Evolutionary conservation across 2,113 vertebrate genomes (phyloP), one percentile per base, ranked within the genome.

Genomic region (Urocynchramus pylzowi): DNA sequence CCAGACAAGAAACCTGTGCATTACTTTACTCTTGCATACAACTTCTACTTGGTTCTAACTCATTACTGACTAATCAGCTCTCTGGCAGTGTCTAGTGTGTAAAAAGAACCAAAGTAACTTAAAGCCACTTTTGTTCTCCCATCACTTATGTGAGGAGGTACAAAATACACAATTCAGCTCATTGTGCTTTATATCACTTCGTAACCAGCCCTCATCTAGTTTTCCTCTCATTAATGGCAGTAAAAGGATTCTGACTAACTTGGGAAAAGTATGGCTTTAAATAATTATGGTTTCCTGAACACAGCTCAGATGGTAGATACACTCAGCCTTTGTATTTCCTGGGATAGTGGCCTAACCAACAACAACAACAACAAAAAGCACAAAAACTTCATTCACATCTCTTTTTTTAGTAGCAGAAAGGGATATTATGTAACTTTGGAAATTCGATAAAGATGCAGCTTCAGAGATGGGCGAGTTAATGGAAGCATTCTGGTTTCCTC

Each of bases 361-460:
- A 87, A 88, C 12, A 56, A 88, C 12, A 56, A 84, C 20, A 31
- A 35, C 28, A 63, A 65, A 37, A 50, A 69, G 30, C 28, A 96
- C 92, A 97, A 94, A 77, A 95, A 37, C 54, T 84, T 90, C 75
- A 93, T 97, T 97, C 92, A 95, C 7, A 33, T 84, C 35, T 88
- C 37, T 81, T 61, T 95, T 91, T 91, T 91, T 52, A 75, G 71
- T 44, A 86, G 56, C 76, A 95, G 85, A 95, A 94, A 80, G 56
- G 64, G 67, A 84, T 90, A 86, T 95, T 97, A 94, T 89, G 47
- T 86, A 89, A 88, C 68, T 71, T 76, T n/a, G 30, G 68, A 94
- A 91, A 94, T 91, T 81, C 3, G 27, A 94, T 96, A 94, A 86
- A 86, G 79, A 83, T 59, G 67, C 67, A 44, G 30, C 59, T 80